Evolutionary conservation across 2,113 vertebrate genomes (phyloP).

Genomic region (Piprites chloris): DNA sequence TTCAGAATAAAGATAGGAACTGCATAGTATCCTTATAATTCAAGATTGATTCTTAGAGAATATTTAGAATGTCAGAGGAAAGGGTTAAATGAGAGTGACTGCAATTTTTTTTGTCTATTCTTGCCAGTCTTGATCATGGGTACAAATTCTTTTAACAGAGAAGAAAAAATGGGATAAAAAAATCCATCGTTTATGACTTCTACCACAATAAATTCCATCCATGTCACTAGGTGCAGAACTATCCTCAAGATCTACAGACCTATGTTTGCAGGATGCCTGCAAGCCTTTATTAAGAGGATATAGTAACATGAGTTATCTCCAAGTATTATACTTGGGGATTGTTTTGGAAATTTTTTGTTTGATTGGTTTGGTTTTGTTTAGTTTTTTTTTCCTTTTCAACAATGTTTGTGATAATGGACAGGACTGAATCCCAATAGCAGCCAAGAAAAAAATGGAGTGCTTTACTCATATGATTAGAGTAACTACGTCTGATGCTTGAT

Average conservation of each 20-base stretch:
- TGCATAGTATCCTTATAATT: neutral
- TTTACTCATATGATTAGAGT: neutral
- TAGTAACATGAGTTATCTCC: neutral
- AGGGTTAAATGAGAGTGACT: neutral
- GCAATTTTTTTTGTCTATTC: neutral
- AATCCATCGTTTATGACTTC: neutral
- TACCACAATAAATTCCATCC: neutral
- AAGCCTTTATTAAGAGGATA: neutral
- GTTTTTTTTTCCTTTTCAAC: neutral
- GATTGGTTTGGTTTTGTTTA: neutral
- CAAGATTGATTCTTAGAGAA: neutral
- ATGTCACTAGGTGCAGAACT: neutral
- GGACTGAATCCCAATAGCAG: neutral
- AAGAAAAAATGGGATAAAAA: neutral
- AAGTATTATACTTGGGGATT: neutral
- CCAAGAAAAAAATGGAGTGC: neutral
- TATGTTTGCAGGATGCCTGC: fast-evolving
- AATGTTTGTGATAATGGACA: neutral
- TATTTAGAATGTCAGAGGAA: neutral
- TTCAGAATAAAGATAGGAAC: neutral
- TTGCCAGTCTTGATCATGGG: neutral
- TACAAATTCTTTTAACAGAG: neutral
- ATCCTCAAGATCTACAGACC: neutral
- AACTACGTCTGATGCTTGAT: neutral
- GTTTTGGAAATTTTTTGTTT: fast-evolving